phyloP scores from a whole-genome alignment of 1,140 invertebrate species.

The Cydia pomonella region DNA sequence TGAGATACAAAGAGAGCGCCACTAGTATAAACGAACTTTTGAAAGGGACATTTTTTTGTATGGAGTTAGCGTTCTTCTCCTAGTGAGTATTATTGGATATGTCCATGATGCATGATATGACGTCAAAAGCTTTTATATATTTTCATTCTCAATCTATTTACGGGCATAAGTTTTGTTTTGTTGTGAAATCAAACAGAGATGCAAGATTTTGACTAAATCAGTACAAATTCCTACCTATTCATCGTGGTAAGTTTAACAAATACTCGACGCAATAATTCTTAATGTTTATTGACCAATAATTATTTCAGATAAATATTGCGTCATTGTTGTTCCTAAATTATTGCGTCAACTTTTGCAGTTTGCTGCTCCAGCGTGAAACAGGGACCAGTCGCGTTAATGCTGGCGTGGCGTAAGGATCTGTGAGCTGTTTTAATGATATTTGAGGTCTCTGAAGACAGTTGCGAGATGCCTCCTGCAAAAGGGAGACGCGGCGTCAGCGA shows the following conservation, averaged over 20 bases:
- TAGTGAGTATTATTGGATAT: too few species aligned
- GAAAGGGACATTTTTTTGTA: too few species aligned
- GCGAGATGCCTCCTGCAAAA: conserved; percentile 66
- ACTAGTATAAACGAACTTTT: too few species aligned
- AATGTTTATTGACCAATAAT: background rate
- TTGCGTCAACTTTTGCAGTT: conserved; percentile 22
- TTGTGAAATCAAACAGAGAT: background rate
- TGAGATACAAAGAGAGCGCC: too few species aligned
- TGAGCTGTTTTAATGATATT: conserved; percentile 48
- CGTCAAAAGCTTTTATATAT: background rate
- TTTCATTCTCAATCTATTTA: background rate
- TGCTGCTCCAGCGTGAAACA: background rate
- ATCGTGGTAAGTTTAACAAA: background rate
- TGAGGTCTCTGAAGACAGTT: conserved; percentile 67
- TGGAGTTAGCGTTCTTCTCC: too few species aligned
- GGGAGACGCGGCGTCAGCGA: conserved; percentile 64
- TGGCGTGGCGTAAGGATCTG: background rate
- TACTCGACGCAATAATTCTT: background rate
- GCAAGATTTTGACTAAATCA: background rate
- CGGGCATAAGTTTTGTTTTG: background rate
- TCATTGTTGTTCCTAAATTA: conserved; percentile 10
- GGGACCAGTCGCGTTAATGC: background rate
- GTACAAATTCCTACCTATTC: background rate
- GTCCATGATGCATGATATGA: too few species aligned
- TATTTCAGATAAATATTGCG: conserved; percentile 18